A percentile compares a stretch with the other conserved stretches of the same genome.
phyloP scores from a whole-genome alignment of 2,888 invertebrate genomes.

The Gymnosoma rotundatum region DNA sequence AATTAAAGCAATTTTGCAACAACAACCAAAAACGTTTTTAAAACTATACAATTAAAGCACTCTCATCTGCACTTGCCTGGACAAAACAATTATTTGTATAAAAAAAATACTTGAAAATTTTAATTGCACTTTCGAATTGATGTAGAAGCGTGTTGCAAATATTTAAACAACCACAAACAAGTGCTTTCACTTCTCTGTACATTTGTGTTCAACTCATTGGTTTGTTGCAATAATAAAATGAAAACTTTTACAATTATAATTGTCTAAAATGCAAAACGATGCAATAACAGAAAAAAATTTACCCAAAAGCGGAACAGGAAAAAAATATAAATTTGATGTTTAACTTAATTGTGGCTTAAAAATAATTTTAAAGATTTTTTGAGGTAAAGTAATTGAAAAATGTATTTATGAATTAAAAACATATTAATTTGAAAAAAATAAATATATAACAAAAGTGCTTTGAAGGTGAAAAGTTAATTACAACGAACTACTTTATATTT shows the following conservation, averaged over 20 bases:
- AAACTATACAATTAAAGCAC: slow-evolving; percentile 21
- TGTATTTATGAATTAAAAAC: not conserved
- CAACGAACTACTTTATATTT: too few species aligned
- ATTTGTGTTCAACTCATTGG: slow-evolving; percentile 31
- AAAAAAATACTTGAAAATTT: slow-evolving; percentile 50
- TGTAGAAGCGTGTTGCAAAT: slow-evolving; percentile 39
- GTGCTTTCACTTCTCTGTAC: not conserved
- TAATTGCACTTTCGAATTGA: slow-evolving; percentile 48
- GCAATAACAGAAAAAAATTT: not conserved
- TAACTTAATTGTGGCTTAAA: not conserved
- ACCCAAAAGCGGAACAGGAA: not conserved
- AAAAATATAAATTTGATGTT: not conserved
- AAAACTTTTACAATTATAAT: slow-evolving; percentile 34
- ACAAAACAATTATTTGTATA: slow-evolving; percentile 50
- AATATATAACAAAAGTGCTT: not conserved
- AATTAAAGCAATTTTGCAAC: slow-evolving; percentile 32
- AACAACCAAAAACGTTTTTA: not conserved
- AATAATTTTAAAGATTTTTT: not conserved
- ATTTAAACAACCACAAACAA: slow-evolving; percentile 44
- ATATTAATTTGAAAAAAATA: not conserved
- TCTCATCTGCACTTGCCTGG: slow-evolving; percentile 6
- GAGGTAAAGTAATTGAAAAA: not conserved
- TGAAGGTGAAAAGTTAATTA: too few species aligned
- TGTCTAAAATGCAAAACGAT: slow-evolving; percentile 10
- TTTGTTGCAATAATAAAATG: slow-evolving; percentile 36